Conservation (phyloP, 2,797 vertebrate species). For the Sebastes cheni region DNA sequence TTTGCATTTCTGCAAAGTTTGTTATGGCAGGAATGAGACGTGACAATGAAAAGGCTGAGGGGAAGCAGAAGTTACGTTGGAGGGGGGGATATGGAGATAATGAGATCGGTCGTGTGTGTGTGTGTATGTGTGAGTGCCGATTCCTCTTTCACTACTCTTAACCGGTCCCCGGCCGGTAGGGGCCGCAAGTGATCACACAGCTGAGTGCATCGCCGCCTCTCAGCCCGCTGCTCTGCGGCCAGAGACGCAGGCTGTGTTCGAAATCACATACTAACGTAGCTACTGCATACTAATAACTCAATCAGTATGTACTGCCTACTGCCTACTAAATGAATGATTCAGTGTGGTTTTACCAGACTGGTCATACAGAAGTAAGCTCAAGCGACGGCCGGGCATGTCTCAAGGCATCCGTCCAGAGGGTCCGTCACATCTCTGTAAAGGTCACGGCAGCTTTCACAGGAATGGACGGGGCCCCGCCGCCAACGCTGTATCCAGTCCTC, state of each 20-base stretch:
- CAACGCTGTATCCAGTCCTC: too few species aligned
- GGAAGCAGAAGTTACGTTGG: neutral
- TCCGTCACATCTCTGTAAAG: neutral
- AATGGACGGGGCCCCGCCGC: too few species aligned
- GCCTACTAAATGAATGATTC: neutral
- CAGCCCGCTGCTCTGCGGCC: too few species aligned
- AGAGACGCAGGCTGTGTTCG: neutral
- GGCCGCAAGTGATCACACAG: neutral
- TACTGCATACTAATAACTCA: neutral
- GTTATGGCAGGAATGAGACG: conserved; percentile 27
- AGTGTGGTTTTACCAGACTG: neutral
- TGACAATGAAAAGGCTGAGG: conserved; percentile 7
- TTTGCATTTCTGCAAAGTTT: conserved; percentile 39
- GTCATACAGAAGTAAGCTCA: neutral
- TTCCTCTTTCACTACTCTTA: neutral
- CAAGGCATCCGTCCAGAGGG: neutral
- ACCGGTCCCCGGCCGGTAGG: neutral
- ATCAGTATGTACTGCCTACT: neutral
- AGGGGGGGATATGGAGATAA: neutral
- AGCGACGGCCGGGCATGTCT: neutral
- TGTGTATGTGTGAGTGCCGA: neutral
- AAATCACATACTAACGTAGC: neutral
- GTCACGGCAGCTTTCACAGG: neutral
- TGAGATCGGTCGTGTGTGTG: neutral
- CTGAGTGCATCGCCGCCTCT: too few species aligned